A percentile compares a stretch with the other conserved stretches of the same genome.
Evolutionary conservation across 1,140 invertebrate species (phyloP).

Genomic region (Hypsibius dujardini): DNA sequence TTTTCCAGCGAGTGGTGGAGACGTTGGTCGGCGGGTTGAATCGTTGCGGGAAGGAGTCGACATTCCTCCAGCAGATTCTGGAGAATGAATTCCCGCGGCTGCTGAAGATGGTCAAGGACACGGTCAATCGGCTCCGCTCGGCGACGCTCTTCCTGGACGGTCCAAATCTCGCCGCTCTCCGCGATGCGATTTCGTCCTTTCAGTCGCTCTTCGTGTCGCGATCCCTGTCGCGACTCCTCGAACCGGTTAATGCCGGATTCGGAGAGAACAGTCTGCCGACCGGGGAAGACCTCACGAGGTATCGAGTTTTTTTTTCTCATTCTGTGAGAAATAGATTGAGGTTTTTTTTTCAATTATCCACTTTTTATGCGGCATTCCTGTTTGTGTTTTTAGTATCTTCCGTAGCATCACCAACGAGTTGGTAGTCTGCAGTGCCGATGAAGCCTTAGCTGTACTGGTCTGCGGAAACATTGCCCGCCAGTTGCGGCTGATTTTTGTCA

Average conservation of each 20-base stretch:
- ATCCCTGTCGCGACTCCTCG: slow-evolving; percentile 59
- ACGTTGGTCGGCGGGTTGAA: background rate
- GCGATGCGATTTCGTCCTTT: slow-evolving; percentile 44
- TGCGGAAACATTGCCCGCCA: background rate
- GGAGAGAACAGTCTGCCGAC: background rate
- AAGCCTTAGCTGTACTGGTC: background rate
- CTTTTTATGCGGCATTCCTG: no score
- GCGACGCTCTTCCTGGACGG: background rate
- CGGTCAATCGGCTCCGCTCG: background rate
- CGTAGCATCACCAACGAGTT: background rate
- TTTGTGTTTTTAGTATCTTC: background rate
- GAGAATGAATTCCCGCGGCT: slow-evolving; percentile 10
- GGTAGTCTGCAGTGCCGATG: background rate
- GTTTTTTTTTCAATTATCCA: no score
- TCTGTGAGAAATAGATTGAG: no score
- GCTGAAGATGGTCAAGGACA: slow-evolving; percentile 2
- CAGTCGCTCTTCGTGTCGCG: slow-evolving; percentile 70
- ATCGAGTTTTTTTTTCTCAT: background rate
- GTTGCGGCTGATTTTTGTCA: background rate
- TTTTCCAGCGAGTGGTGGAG: background rate
- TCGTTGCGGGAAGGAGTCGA: background rate
- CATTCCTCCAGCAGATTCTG: background rate
- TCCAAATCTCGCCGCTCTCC: slow-evolving; percentile 25
- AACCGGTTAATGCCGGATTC: slow-evolving; percentile 50
- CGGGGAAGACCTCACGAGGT: background rate